A percentile compares a stretch with the other conserved stretches of the same genome.
phyloP scores from a whole-genome alignment of 2,888 invertebrate species.

The Parnassius orleans region DNA sequence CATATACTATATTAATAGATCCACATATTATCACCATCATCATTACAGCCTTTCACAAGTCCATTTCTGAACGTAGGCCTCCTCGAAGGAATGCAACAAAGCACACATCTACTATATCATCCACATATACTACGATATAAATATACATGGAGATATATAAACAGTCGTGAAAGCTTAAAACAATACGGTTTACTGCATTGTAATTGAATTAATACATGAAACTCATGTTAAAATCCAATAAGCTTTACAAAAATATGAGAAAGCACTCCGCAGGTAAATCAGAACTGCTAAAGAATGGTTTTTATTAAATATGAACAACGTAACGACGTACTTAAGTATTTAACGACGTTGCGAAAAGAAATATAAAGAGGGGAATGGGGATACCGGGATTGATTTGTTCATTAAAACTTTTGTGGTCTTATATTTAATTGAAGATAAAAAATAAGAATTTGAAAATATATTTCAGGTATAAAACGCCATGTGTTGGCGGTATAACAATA shows the following conservation, averaged over 20 bases:
- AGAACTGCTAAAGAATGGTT: not conserved
- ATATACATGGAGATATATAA: not conserved
- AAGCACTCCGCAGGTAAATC: constrained; percentile 1
- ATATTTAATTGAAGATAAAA: too few species aligned
- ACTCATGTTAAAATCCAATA: constrained; percentile 5
- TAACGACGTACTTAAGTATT: constrained; percentile 2
- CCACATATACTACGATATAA: too few species aligned
- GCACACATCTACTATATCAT: too few species aligned
- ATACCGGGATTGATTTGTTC: not conserved
- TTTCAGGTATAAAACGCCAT: too few species aligned
- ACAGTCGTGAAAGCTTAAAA: not conserved
- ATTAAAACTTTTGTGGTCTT: not conserved
- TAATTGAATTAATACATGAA: constrained; percentile 13
- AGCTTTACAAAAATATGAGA: constrained; percentile 8
- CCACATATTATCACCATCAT: too few species aligned
- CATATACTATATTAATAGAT: too few species aligned
- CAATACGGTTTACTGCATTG: not conserved
- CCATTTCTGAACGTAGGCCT: too few species aligned
- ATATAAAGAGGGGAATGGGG: not conserved
- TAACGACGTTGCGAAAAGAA: constrained; percentile 6
- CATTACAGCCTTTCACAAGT: too few species aligned
- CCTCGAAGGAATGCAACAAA: too few species aligned
- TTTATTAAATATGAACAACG: constrained; percentile 9
- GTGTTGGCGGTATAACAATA: too few species aligned
- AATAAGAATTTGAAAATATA: too few species aligned